Evolutionary conservation across 2,888 invertebrate species (phyloP).

Genomic region (Cerastis leucographa): DNA sequence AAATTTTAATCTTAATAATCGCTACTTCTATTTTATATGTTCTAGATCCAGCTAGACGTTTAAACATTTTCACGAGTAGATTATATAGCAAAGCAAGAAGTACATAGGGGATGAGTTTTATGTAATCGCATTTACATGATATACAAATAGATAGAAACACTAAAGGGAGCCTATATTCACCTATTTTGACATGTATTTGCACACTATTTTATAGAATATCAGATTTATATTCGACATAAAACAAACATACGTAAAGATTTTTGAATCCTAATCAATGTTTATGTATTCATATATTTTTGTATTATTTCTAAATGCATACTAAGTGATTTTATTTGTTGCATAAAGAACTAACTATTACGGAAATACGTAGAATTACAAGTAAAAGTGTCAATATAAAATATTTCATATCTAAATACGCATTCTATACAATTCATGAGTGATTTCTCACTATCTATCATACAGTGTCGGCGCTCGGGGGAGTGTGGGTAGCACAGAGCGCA

Average conservation of each 20-base stretch:
- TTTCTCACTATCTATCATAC: neutral
- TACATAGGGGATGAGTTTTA: slow-evolving; percentile 18
- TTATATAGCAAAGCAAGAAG: slow-evolving; percentile 36
- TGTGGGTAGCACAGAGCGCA: slow-evolving; percentile 25
- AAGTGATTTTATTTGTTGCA: neutral
- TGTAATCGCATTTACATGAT: slow-evolving; percentile 2
- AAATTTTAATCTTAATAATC: slow-evolving; percentile 41
- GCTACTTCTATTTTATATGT: slow-evolving; percentile 48
- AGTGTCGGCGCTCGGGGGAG: slow-evolving; percentile 17
- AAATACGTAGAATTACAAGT: slow-evolving; percentile 9
- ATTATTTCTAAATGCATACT: neutral
- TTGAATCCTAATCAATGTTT: neutral
- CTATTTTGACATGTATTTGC: neutral
- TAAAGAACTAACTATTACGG: slow-evolving; percentile 12
- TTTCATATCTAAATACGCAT: neutral
- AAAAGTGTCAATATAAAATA: neutral
- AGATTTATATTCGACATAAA: neutral
- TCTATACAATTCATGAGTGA: slow-evolving; percentile 7
- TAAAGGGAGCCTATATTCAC: neutral
- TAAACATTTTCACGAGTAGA: slow-evolving; percentile 33
- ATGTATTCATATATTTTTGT: neutral
- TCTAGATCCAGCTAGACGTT: slow-evolving; percentile 61
- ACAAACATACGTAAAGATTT: neutral
- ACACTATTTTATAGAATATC: neutral
- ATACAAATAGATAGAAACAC: neutral